Evolutionary conservation across 2,113 vertebrate genomes (phyloP).

Genomic region (Sapayoa aenigma): DNA sequence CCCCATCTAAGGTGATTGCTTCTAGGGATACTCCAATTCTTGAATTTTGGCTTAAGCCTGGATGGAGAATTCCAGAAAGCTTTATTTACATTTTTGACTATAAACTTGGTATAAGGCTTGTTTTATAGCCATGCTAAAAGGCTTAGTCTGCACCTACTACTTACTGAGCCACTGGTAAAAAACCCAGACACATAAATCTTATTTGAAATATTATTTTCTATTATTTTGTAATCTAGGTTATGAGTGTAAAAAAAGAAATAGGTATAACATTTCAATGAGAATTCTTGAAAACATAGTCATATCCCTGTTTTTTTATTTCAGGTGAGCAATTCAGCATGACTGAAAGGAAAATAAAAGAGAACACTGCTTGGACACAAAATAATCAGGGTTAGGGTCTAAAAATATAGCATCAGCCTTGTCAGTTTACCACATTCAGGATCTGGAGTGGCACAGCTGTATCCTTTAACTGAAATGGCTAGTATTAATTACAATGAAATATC

Average conservation of each 20-base stretch:
- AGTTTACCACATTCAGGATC: neutral
- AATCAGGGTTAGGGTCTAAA: neutral
- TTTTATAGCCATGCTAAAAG: neutral
- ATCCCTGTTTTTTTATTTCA: neutral
- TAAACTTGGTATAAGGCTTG: neutral
- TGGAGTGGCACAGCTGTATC: neutral
- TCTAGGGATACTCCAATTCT: neutral
- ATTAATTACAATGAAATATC: neutral
- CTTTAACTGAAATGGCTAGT: neutral
- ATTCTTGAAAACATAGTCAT: neutral
- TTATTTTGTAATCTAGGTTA: neutral
- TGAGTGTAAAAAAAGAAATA: neutral
- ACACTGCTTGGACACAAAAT: neutral
- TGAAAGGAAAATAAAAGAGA: neutral
- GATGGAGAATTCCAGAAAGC: neutral
- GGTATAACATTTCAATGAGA: neutral
- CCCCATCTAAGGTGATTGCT: too few species aligned
- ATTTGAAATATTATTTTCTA: neutral
- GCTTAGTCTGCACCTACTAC: neutral
- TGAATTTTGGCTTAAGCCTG: neutral
- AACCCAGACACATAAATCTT: neutral
- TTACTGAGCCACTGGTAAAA: neutral
- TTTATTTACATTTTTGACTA: neutral
- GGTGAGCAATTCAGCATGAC: neutral
- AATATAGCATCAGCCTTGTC: neutral